Evolutionary conservation across 2,888 invertebrate genomes (phyloP).

Genomic region (Camponotus fellah): DNA sequence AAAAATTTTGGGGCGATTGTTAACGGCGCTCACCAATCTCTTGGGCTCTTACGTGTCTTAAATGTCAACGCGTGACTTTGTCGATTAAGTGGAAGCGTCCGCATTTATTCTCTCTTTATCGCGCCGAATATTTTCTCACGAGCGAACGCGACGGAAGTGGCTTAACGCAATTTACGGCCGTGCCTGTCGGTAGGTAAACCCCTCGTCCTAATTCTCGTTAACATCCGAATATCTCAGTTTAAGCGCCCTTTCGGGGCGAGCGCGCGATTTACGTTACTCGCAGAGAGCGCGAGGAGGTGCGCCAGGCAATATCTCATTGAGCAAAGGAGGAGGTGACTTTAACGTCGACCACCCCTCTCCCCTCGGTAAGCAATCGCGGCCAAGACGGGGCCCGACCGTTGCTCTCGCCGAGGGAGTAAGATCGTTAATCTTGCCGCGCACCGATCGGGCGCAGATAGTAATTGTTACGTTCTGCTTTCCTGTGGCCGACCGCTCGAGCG

Average conservation of each 20-base stretch:
- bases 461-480: constrained; percentile 86
- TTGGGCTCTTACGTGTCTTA: neutral
- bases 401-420: constrained; percentile 82
- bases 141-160: constrained; percentile 13
- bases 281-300: constrained; percentile 70
- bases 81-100: constrained; percentile 16
- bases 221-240: constrained; percentile 33
- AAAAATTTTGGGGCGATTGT: neutral
- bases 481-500: constrained; percentile 80
- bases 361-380: constrained; percentile 83
- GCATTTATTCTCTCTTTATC: neutral
- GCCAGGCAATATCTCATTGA: constrained; percentile 85
- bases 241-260: constrained; percentile 36
- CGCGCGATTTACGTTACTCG: constrained; percentile 64
- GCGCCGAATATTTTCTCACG: constrained; percentile 16
- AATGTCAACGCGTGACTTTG: constrained; percentile 5
- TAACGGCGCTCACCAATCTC: neutral
- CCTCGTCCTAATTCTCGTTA: constrained; percentile 48
- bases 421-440: constrained; percentile 85
- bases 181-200: constrained; percentile 1
- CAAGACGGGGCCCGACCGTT: constrained; percentile 80
- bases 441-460: constrained; percentile 86
- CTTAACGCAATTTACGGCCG: constrained; percentile 26
- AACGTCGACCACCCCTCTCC: constrained; percentile 83
- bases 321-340: constrained; percentile 85